Evolutionary conservation across 2,888 invertebrate species (phyloP), one percentile per base, ranked within the genome.

Genomic region (Lasiommata megera): DNA sequence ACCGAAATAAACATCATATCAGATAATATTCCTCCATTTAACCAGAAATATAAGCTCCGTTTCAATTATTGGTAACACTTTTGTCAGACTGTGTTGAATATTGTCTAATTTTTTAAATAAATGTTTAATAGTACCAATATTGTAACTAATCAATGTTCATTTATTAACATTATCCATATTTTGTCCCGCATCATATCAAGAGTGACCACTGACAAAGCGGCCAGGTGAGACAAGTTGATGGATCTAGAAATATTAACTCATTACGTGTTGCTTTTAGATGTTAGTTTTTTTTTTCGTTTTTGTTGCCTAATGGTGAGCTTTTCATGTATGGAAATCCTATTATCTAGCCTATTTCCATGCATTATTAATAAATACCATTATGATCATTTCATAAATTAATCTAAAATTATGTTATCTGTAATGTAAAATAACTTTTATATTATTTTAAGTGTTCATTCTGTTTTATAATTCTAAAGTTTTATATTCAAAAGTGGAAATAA

Each of bases 151-250:
- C 85, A 87, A 84, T 85, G 29, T 73, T 53, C 51, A 67, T 70
- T 68, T 74, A 79, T 72, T 80, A 79, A 82, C 76, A 80, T 77
- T 54, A 65, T 62, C 68, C 72, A 70, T 83, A 71, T 82, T 82
- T 80, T 43, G 18, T 79, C 77, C 80, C 71, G 87, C 86, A 69
- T 67, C 77, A 66, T 47, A 44, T 73, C 74, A 75, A 88, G 87
- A 80, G 79, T 77, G 65, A 70, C 71, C 60, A 73, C 73, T 63
- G 57, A 28, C 34, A 60, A 57, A 50, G 67, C 69, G 46, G 67
- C 67, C 68, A 85, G 84, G 85, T 84, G 77, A 81, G 82, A 68
- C 17, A n/a, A 28, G 16, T 18, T 11, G 47, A 11, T 47, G 31
- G 17, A 36, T 48, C 7, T 51, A 51, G 6, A n/a, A 23, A 43